Evolutionary conservation across 2,797 vertebrate genomes (phyloP).

Genomic region (Pipistrellus nathusii): DNA sequence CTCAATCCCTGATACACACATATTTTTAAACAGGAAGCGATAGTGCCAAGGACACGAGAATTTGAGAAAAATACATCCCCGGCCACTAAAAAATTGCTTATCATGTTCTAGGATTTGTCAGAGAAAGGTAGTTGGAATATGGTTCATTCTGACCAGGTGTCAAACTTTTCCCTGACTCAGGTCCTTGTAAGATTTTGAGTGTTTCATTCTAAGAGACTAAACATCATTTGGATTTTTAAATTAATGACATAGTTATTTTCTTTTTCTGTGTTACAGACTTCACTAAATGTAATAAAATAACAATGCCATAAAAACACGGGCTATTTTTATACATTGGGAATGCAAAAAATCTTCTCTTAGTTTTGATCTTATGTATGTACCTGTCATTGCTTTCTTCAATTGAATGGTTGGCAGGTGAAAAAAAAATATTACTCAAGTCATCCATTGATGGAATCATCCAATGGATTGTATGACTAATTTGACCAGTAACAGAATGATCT

Average conservation of each 20-base stretch:
- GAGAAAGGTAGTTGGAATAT: neutral
- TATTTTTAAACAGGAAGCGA: neutral
- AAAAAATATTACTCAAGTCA: neutral
- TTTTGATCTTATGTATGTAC: neutral
- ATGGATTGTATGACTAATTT: neutral
- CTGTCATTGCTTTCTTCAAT: neutral
- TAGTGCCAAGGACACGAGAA: neutral
- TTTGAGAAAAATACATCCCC: neutral
- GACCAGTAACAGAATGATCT: neutral
- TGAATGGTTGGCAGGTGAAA: neutral
- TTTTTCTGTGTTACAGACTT: neutral
- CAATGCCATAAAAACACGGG: neutral
- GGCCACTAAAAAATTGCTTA: neutral
- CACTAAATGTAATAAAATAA: constrained; percentile 35
- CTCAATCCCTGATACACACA: neutral
- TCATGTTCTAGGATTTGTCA: neutral
- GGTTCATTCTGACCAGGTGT: neutral
- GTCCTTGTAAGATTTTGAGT: neutral
- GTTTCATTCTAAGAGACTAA: neutral
- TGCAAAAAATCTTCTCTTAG: neutral
- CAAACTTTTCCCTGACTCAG: fast-evolving
- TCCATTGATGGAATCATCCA: neutral
- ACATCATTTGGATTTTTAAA: neutral
- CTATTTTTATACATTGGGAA: neutral
- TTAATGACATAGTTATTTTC: neutral